A percentile compares a stretch with the other conserved stretches of the same genome.
These are phyloP conservation scores for Suricata suricatta DNA, from an alignment of 2,113 vertebrate species.

Conservation along the genomic window DNA sequence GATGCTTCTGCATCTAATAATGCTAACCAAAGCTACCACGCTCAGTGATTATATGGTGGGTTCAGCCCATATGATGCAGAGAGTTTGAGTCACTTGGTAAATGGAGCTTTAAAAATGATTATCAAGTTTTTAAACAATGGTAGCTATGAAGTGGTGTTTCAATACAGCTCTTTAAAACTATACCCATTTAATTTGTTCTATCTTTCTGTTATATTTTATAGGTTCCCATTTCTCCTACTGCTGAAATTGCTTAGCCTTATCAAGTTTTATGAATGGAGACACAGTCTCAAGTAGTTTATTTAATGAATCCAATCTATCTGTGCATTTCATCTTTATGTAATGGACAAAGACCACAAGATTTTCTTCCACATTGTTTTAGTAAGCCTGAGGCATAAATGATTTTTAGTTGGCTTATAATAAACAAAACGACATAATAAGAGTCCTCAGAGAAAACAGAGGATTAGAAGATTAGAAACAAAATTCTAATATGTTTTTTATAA, in stretches of 20 bases:
- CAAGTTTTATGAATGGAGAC: constrained; percentile 55
- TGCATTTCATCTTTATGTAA: constrained; percentile 49
- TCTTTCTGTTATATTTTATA: constrained; percentile 49
- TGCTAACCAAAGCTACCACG: background rate
- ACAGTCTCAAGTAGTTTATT: constrained; percentile 59
- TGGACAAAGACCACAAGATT: constrained; percentile 12
- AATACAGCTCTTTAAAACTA: constrained; percentile 20
- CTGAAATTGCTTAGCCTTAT: constrained; percentile 47
- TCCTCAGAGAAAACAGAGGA: constrained; percentile 18
- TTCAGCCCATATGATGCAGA: background rate
- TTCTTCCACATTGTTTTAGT: background rate
- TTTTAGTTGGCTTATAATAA: constrained; percentile 34
- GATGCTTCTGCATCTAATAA: background rate
- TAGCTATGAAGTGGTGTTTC: background rate
- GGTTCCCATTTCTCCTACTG: constrained; percentile 1
- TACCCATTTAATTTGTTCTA: constrained; percentile 35
- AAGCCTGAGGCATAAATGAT: constrained; percentile 21
- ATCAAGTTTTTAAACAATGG: constrained; percentile 49
- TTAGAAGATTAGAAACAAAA: constrained; percentile 15
- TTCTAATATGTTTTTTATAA: constrained; percentile 22
- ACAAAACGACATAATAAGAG: background rate
- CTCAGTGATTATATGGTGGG: background rate
- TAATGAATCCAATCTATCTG: constrained; percentile 44
- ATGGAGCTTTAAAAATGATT: constrained; percentile 20
- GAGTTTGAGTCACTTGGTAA: background rate